Conservation (phyloP, 2,113 vertebrate species). For the Lampris incognitus region DNA sequence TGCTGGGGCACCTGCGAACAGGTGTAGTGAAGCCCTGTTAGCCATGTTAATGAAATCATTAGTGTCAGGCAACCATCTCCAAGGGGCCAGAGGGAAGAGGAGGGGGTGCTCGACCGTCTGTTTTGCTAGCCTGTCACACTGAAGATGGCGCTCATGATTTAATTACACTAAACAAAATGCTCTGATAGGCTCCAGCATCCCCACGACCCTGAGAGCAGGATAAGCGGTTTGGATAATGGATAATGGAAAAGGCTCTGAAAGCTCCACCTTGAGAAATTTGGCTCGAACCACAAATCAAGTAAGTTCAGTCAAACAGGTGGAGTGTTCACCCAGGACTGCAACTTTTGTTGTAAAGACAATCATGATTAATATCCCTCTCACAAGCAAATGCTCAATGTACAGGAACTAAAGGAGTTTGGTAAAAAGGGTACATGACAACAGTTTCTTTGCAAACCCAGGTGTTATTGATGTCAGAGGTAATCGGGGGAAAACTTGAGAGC, state of each 20-base stretch:
- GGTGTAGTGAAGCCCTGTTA: constrained; percentile 77
- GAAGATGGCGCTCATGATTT: constrained; percentile 70
- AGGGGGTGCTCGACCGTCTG: constrained; percentile 73
- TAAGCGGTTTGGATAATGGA: no score
- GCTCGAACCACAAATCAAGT: constrained; percentile 38
- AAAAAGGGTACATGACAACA: neutral
- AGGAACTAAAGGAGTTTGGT: no score
- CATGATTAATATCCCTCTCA: neutral
- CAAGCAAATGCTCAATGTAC: neutral
- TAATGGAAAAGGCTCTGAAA: neutral
- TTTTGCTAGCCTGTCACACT: constrained; percentile 73
- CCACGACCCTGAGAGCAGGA: no score
- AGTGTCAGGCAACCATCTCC: constrained; percentile 76
- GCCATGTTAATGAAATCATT: constrained; percentile 82
- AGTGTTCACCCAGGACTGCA: constrained; percentile 26
- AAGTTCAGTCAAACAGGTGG: constrained; percentile 45
- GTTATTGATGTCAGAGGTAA: neutral
- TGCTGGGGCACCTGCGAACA: constrained; percentile 72
- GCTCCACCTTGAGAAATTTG: constrained; percentile 48
- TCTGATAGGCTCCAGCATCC: no score
- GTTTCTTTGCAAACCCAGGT: neutral
- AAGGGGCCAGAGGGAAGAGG: constrained; percentile 51
- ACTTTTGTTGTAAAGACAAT: constrained; percentile 22
- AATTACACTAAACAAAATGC: constrained; percentile 75
- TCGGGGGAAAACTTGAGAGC: neutral